Conservation (phyloP, 2,888 invertebrate genomes). For the Adelognathus sp. region DNA sequence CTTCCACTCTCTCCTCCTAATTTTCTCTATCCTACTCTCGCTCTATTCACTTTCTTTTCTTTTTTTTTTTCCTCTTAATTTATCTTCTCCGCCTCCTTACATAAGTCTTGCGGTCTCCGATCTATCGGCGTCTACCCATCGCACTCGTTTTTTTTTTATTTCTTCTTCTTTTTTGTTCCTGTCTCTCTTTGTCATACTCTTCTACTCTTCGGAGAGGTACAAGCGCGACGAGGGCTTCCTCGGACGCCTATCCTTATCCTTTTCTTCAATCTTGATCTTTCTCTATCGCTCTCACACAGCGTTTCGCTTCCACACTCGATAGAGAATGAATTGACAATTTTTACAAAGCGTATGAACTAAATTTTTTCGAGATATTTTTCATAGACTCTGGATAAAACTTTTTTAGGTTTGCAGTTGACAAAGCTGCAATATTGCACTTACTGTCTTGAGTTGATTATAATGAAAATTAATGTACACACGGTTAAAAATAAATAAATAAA, state of each 20-base stretch:
- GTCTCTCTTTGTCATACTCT: not conserved
- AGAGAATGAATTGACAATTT: too few relatives aligned
- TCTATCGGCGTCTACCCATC: conserved; percentile 48
- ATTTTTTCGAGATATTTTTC: too few relatives aligned
- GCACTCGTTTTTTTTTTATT: conserved; percentile 3
- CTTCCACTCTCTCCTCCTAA: conserved; percentile 27
- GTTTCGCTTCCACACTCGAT: too few relatives aligned
- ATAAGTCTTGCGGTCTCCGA: conserved; percentile 53
- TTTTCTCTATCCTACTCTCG: conserved; percentile 17
- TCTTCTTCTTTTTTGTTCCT: not conserved
- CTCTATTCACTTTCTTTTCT: not conserved
- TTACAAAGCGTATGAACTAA: too few relatives aligned
- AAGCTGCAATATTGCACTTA: too few relatives aligned
- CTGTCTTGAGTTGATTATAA: too few relatives aligned
- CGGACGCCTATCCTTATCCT: conserved; percentile 55
- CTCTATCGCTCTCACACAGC: too few relatives aligned
- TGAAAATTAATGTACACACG: too few relatives aligned
- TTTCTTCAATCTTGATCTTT: conserved; percentile 55
- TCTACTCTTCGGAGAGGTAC: conserved; percentile 31
- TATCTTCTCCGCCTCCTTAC: conserved; percentile 36
- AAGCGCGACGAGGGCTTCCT: conserved; percentile 48
- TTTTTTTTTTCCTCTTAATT: conserved; percentile 3
- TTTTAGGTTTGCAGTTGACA: too few relatives aligned
- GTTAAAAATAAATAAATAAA: too few relatives aligned
- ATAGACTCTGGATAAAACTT: too few relatives aligned